phyloP scores from a whole-genome alignment of 2,113 vertebrate genomes.

The Galeopterus variegatus region DNA sequence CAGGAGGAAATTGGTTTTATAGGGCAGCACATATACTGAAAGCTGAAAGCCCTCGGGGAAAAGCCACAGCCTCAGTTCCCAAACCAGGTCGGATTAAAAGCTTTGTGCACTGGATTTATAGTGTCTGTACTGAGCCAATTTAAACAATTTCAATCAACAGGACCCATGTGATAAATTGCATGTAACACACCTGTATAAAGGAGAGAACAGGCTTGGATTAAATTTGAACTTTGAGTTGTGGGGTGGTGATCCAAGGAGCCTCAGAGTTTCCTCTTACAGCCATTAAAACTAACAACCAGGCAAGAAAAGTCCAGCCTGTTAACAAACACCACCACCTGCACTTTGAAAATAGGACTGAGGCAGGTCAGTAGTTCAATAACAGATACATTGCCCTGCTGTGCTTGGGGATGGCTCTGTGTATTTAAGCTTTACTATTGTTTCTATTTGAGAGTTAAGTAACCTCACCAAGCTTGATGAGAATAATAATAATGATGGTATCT shows the following conservation, averaged over 20 bases:
- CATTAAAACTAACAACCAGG: not conserved
- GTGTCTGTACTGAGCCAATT: constrained; percentile 71
- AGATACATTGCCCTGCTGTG: not conserved
- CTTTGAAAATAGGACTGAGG: not conserved
- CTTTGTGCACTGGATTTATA: constrained; percentile 61
- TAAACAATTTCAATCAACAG: constrained; percentile 82
- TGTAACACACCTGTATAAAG: constrained; percentile 48
- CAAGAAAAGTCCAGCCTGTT: not conserved
- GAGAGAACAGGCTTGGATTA: not conserved
- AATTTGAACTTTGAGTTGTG: constrained; percentile 51
- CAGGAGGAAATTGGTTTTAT: constrained; percentile 56
- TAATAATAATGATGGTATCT: not conserved
- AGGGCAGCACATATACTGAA: constrained; percentile 46
- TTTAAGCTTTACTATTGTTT: not conserved
- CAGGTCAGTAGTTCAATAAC: not conserved
- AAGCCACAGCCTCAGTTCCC: constrained; percentile 59
- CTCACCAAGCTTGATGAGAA: not conserved
- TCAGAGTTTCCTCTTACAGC: not conserved
- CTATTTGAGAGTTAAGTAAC: not conserved
- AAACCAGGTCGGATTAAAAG: constrained; percentile 56
- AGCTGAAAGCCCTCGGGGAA: constrained; percentile 74
- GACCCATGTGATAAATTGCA: constrained; percentile 66
- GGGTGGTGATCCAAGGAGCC: not conserved
- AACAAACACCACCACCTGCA: not conserved
- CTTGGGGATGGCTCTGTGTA: not conserved